phyloP scores from a whole-genome alignment of 1,140 invertebrate genomes.

The Zelostemma sp. region DNA sequence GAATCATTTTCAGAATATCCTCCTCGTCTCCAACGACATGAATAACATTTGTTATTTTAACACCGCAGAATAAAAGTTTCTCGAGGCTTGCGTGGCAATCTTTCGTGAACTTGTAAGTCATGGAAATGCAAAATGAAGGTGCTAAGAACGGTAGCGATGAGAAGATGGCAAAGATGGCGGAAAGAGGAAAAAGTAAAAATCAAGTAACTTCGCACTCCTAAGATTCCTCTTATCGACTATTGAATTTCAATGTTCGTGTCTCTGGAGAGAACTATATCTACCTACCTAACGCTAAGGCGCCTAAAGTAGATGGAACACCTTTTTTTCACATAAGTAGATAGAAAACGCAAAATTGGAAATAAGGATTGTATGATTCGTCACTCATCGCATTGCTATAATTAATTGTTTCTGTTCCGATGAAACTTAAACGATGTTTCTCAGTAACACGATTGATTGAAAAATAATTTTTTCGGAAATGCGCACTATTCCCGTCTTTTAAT shows the following conservation, averaged over 20 bases:
- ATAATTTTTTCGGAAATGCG: too few relatives aligned
- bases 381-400: too few relatives aligned
- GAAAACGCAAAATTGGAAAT: too few relatives aligned
- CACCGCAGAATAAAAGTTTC: too few relatives aligned
- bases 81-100: background rate
- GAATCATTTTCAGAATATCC: too few relatives aligned
- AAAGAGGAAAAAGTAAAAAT: conserved; percentile 41
- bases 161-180: conserved; percentile 23
- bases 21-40: too few relatives aligned
- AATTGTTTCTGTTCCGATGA: too few relatives aligned
- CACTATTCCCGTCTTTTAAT: conserved; percentile 49
- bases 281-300: conserved; percentile 34
- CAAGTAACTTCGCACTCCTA: conserved; percentile 37
- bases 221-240: conserved; percentile 50
- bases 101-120: background rate
- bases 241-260: conserved; percentile 52
- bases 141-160: conserved; percentile 25
- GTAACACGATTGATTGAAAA: too few relatives aligned
- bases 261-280: conserved; percentile 37
- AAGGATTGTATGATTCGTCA: too few relatives aligned
- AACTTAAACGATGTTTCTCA: too few relatives aligned
- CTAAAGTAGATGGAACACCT: conserved; percentile 45
- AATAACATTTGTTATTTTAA: too few relatives aligned
- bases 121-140: conserved; percentile 28
- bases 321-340: conserved; percentile 31